Evolutionary conservation across 2,113 vertebrate species (phyloP).

Genomic region (Festucalex cinctus): DNA sequence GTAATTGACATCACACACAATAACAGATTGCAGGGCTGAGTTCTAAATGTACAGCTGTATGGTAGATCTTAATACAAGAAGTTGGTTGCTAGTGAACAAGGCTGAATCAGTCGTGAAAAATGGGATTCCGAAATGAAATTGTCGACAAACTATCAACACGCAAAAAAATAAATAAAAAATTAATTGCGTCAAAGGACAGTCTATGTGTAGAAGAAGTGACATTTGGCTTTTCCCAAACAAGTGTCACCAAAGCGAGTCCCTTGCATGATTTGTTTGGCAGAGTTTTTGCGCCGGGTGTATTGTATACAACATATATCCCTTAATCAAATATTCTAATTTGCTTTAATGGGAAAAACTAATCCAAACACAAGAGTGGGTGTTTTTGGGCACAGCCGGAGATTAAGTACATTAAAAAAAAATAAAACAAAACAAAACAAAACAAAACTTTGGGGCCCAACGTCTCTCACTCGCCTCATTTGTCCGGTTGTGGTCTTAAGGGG

Average conservation of each 20-base stretch:
- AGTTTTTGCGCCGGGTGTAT: background rate
- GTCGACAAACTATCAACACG: too few species aligned
- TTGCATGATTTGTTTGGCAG: too few species aligned
- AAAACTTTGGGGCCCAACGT: too few species aligned
- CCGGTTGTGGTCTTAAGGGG: constrained; percentile 23
- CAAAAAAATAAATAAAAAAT: too few species aligned
- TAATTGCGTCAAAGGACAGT: background rate
- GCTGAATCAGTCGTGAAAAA: background rate
- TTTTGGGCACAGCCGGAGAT: background rate
- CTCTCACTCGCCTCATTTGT: background rate
- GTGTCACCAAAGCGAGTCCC: too few species aligned
- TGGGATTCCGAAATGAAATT: too few species aligned
- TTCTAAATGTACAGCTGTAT: background rate
- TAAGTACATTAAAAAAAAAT: too few species aligned
- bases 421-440: too few species aligned
- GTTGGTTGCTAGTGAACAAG: background rate
- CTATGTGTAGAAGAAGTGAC: background rate
- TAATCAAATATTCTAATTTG: background rate
- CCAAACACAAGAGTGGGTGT: background rate
- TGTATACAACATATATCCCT: background rate
- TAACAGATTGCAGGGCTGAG: background rate
- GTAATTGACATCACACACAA: constrained; percentile 3
- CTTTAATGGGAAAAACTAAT: background rate
- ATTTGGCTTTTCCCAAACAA: too few species aligned
- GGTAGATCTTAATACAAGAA: background rate